Evolutionary conservation across 1,140 invertebrate genomes (phyloP).

Genomic region (Drosophila nigromelanica): DNA sequence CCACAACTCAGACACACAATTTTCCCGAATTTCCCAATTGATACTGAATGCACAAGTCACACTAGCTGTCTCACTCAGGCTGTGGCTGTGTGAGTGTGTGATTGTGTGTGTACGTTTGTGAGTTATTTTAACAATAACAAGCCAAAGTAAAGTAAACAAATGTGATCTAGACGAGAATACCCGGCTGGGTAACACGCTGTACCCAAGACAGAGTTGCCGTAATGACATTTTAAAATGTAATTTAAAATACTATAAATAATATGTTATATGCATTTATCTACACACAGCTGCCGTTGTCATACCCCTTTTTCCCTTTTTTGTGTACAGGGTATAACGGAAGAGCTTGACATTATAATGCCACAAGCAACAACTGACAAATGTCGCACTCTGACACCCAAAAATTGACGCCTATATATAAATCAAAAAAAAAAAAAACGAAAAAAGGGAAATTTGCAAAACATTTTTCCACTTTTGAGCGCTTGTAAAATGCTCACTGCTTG

Average conservation of each 20-base stretch:
- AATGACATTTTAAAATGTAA: too few relatives aligned
- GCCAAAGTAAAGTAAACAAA: not conserved
- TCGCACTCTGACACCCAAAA: conserved; percentile 54
- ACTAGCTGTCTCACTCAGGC: conserved; percentile 1
- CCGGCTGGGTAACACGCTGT: too few relatives aligned
- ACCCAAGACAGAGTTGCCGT: too few relatives aligned
- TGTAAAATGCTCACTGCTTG: conserved; percentile 2
- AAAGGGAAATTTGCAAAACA: conserved; percentile 38
- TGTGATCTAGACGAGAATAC: too few relatives aligned
- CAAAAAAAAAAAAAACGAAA: conserved; percentile 24
- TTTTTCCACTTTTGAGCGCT: conserved; percentile 35
- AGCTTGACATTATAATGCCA: conserved; percentile 56
- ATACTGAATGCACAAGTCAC: conserved; percentile 39
- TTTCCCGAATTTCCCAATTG: conserved; percentile 27
- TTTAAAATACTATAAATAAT: too few relatives aligned
- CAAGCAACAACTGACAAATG: conserved; percentile 65
- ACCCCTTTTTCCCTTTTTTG: not conserved
- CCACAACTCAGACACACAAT: not conserved
- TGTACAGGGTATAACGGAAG: conserved; percentile 38
- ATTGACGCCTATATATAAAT: conserved; percentile 61
- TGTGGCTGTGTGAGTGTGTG: not conserved
- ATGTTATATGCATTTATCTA: too few relatives aligned
- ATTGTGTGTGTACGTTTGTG: not conserved
- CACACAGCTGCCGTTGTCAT: not conserved
- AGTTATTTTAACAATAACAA: not conserved